Evolutionary conservation across 2,797 vertebrate genomes (phyloP).

Genomic region (Geotrypetes seraphini): DNA sequence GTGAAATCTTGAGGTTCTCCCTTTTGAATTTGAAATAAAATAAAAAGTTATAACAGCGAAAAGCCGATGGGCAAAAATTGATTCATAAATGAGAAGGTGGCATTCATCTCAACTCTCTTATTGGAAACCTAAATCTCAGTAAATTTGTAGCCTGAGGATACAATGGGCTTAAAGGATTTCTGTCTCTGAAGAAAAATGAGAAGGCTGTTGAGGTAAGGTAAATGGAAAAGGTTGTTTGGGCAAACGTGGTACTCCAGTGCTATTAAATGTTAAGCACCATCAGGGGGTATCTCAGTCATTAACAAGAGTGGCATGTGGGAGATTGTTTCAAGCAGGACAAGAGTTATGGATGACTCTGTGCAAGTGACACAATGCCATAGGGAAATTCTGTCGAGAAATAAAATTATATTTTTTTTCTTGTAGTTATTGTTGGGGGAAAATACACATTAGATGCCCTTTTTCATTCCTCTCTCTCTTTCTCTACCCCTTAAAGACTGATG

Average conservation of each 20-base stretch:
- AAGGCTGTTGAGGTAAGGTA: constrained; percentile 86
- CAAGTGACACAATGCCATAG: constrained; percentile 48
- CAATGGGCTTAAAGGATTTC: constrained; percentile 97
- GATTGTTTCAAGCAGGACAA: constrained; percentile 61
- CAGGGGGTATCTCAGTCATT: constrained; percentile 83
- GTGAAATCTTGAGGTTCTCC: constrained; percentile 29
- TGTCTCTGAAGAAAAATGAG: constrained; percentile 97
- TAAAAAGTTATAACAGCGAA: constrained; percentile 70
- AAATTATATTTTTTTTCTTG: constrained; percentile 33
- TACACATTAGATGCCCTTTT: constrained; percentile 11
- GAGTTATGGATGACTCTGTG: constrained; percentile 51
- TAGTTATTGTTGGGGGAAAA: constrained; percentile 29
- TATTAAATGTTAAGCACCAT: constrained; percentile 88
- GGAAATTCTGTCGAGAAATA: constrained; percentile 56
- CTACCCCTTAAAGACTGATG: constrained; percentile 1
- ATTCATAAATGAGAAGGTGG: constrained; percentile 92
- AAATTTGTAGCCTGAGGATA: constrained; percentile 94
- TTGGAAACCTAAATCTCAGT: constrained; percentile 94
- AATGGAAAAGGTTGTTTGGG: constrained; percentile 91
- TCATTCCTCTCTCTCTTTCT: neutral
- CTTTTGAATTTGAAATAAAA: constrained; percentile 56
- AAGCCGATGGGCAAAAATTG: constrained; percentile 82
- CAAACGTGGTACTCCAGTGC: constrained; percentile 69
- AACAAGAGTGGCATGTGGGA: constrained; percentile 61
- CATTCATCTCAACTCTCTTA: constrained; percentile 86